These are phyloP conservation scores for Pasiphila rectangulata DNA, from an alignment of 2,888 invertebrate genomes.

Conservation along the genomic window DNA sequence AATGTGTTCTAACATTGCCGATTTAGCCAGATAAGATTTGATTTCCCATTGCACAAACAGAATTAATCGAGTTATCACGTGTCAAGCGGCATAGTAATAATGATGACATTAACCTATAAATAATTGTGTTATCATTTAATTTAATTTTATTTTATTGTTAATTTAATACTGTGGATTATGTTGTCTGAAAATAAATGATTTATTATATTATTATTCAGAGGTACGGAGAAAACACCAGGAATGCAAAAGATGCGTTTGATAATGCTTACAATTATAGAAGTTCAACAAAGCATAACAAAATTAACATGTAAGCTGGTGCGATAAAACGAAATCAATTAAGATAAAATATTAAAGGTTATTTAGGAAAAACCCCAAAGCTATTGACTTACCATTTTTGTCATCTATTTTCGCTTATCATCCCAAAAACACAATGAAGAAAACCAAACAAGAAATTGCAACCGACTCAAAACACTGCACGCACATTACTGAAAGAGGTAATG, in stretches of 20 bases:
- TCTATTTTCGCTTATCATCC: slow-evolving; percentile 31
- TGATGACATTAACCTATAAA: too few relatives aligned
- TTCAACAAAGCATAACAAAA: not conserved
- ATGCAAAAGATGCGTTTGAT: too few relatives aligned
- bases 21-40: slow-evolving; percentile 15
- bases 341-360: not conserved
- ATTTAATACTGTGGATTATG: too few relatives aligned
- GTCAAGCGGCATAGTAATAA: too few relatives aligned
- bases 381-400: slow-evolving; percentile 41
- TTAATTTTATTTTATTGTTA: too few relatives aligned
- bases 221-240: not conserved
- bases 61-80: too few relatives aligned
- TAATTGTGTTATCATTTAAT: too few relatives aligned
- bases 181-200: too few relatives aligned
- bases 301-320: not conserved
- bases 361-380: not conserved
- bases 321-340: not conserved
- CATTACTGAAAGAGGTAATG: slow-evolving; percentile 36
- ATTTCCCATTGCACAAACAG: slow-evolving; percentile 2
- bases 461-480: slow-evolving; percentile 31
- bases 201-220: too few relatives aligned
- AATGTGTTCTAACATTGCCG: slow-evolving; percentile 6
- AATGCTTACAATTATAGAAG: too few relatives aligned
- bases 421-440: slow-evolving; percentile 35
- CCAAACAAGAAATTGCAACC: slow-evolving; percentile 24